These are phyloP conservation scores for Hepsetus odoe DNA, from an alignment of 2,113 vertebrate species.

Conservation along the genomic window DNA sequence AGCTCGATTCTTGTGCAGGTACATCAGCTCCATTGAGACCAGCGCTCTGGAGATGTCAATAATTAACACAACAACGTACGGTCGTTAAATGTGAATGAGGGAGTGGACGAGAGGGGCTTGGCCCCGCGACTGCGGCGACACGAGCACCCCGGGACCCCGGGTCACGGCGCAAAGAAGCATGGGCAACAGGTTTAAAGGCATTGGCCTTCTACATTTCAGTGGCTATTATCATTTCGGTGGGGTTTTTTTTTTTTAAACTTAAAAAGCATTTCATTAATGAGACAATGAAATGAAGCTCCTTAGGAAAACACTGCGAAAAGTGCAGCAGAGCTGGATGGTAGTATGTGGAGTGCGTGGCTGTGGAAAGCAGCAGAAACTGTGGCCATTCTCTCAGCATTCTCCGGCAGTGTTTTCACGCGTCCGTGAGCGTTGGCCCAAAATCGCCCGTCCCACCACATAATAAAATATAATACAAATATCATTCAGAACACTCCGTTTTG, in stretches of 20 bases:
- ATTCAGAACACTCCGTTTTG: background rate
- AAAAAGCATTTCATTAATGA: slow-evolving; percentile 72
- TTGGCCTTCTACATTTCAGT: slow-evolving; percentile 65
- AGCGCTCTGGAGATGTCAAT: slow-evolving; percentile 64
- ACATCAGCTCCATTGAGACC: slow-evolving; percentile 66
- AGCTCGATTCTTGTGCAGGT: slow-evolving; percentile 60
- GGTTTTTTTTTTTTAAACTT: too few species aligned
- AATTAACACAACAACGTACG: slow-evolving; percentile 83
- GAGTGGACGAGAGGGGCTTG: slow-evolving; percentile 61
- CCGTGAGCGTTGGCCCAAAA: background rate
- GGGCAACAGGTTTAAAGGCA: slow-evolving; percentile 74
- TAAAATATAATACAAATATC: background rate
- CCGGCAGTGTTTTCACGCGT: background rate
- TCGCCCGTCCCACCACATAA: background rate
- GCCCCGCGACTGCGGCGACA: slow-evolving; percentile 66
- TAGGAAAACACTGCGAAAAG: slow-evolving; percentile 56
- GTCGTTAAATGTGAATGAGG: slow-evolving; percentile 80
- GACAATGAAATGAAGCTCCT: slow-evolving; percentile 62
- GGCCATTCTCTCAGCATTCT: background rate
- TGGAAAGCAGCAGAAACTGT: background rate
- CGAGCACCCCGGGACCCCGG: slow-evolving; percentile 72
- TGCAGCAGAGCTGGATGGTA: slow-evolving; percentile 18
- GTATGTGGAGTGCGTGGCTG: background rate
- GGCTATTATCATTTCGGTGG: slow-evolving; percentile 79
- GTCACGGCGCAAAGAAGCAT: slow-evolving; percentile 75